Conservation (phyloP, 2,888 invertebrate species). For the Ellobium chinense region DNA sequence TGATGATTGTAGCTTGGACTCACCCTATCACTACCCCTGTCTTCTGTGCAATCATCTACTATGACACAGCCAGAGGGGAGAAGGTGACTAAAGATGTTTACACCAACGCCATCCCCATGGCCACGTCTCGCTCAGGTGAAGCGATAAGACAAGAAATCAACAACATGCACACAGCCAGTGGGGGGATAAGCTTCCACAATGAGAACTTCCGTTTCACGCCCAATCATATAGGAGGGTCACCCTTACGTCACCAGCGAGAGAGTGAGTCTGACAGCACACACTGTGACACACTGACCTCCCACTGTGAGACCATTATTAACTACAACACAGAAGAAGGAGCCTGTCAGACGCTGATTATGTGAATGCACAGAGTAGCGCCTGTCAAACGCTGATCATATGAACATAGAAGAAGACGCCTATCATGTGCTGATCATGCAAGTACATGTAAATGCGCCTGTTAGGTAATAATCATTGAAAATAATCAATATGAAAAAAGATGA, state of each 20-base stretch:
- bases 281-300: constrained; percentile 22
- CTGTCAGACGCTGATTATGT: constrained; percentile 44
- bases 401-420: too few species aligned
- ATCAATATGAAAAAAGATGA: too few species aligned
- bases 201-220: constrained; percentile 34
- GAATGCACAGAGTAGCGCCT: constrained; percentile 2
- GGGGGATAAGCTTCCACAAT: constrained; percentile 39
- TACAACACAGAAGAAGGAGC: constrained; percentile 43
- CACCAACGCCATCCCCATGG: constrained; percentile 65
- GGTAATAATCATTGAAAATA: too few species aligned
- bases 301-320: constrained; percentile 43
- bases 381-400: too few species aligned
- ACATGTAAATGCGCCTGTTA: too few species aligned
- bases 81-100: constrained; percentile 61
- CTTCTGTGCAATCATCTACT: constrained; percentile 70
- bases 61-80: constrained; percentile 61
- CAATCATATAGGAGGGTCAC: constrained; percentile 7
- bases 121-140: constrained; percentile 52
- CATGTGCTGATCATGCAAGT: too few species aligned
- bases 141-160: constrained; percentile 34
- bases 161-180: constrained; percentile 1
- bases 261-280: constrained; percentile 22
- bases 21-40: constrained; percentile 76
- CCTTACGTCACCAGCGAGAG: background rate
- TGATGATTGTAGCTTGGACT: constrained; percentile 77